Evolutionary conservation across 2,113 vertebrate genomes (phyloP), one percentile per base, ranked within the genome.

Genomic region (Sinocyclocheilus anophthalmus): DNA sequence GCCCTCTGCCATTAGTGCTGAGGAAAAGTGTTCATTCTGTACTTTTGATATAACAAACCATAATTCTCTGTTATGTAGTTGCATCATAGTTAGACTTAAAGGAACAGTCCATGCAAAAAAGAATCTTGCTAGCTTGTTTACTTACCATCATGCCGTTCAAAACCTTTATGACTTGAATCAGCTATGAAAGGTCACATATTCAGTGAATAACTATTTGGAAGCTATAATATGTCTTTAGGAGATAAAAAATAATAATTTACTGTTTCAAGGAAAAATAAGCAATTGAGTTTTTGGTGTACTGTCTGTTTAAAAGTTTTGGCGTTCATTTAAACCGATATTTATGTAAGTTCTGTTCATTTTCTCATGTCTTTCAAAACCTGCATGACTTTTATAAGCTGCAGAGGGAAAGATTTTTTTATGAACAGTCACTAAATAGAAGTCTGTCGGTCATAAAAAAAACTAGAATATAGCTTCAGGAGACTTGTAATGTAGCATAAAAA

Each of bases 1-100:
- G 50, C 26, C 37, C 42, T 26, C 69, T 87, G 81, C 77, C 75
- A 80, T 63, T 78, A 61, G 59, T 53, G 50, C 50, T 78, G 33
- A 24, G 24, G 14, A 73, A 48, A 69, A 48, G n/a, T 2, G 14
- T 76, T 63, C 55, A 20, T 24, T 75, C 24, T 76, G 72, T 14
- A 50, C 83, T 65, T 81, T 81, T 48, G 9, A 42, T 81, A 24
- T 65, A 65, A 48, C 59, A 67, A 48, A 48, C n/a, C 39, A 18
- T 65, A 39, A 45, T 63, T 80, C 33, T 63, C 78, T 16, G 78
- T 63, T 6, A 63, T 42, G 63, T 42, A 12, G 20, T 63, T 80
- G 14, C 4, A 13, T 59, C 53, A 10, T 57, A 42, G 42, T 80
- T 80, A 61, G 33, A 2, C 30, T 37, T 39, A 57, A 57, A 39